phyloP scores from a whole-genome alignment of 2,888 invertebrate species.

The Hoplodrina ambigua region DNA sequence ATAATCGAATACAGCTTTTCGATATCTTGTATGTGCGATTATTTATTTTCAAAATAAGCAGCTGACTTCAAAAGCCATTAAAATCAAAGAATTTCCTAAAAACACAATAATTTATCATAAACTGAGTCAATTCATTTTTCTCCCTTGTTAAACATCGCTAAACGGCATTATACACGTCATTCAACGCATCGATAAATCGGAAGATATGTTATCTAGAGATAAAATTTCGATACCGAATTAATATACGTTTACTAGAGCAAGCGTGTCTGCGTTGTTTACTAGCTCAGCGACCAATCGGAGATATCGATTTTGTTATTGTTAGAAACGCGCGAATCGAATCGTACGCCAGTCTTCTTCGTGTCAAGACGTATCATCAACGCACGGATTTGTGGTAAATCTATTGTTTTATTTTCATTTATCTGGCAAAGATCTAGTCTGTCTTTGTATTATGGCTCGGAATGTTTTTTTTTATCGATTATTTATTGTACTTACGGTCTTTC shows the following conservation, averaged over 20 bases:
- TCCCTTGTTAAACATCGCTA: constrained; percentile 15
- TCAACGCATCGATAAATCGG: constrained; percentile 47
- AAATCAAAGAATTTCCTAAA: neutral
- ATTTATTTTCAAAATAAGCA: neutral
- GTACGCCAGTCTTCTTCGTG: constrained; percentile 14
- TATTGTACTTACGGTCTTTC: no score
- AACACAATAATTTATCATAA: neutral
- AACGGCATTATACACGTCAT: constrained; percentile 46
- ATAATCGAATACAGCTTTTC: neutral
- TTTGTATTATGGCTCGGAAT: neutral
- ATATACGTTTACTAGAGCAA: constrained; percentile 61
- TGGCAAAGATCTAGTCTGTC: neutral
- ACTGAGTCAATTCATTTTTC: constrained; percentile 4
- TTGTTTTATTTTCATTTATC: constrained; percentile 11
- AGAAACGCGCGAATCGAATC: constrained; percentile 28
- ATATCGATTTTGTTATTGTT: constrained; percentile 61
- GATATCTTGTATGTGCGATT: neutral
- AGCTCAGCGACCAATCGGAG: constrained; percentile 23
- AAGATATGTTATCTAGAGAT: constrained; percentile 58
- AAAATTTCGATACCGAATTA: constrained; percentile 67
- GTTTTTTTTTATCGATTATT: neutral
- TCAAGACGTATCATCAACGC: constrained; percentile 9
- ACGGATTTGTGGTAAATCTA: constrained; percentile 28
- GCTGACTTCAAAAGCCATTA: neutral
- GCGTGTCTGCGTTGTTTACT: constrained; percentile 53